Evolutionary conservation across 2,888 invertebrate genomes (phyloP), one percentile per base, ranked within the genome.

Genomic region (Yponomeuta plumbellus): DNA sequence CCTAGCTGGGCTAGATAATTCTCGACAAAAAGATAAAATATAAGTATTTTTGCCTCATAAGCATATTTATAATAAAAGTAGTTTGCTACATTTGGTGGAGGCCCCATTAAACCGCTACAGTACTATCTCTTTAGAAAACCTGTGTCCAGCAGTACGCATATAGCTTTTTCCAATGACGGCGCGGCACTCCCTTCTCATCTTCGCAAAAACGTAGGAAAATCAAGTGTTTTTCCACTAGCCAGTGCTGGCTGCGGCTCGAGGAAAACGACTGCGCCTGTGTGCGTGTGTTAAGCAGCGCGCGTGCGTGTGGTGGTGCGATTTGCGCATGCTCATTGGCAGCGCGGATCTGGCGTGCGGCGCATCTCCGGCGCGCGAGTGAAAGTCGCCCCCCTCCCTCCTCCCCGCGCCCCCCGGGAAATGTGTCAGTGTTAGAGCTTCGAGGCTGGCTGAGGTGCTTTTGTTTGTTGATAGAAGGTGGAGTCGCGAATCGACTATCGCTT

Each of bases 291-390:
- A 59, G 23, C 22, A 13, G 22, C 61, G 34, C 34, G 26, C n/a
- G 34, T 26, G 61, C 61, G 26, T 61, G 61, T 34, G 22, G n/a
- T 52, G 44, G 44, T 52, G 44, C 17, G 17, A 52, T 52, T 52
- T 71, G 70, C 73, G 80, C 81, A 80, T 84, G 85, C 86, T 84
- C 86, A 86, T 81, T 85, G 86, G 79, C 83, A 64, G 64, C 64
- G 44, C 34, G 66, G 40, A 64, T 67, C 65, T 59, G 21, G 67
- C 65, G 68, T 67, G 62, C 44, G 67, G 71, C 73, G 73, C 76
- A 77, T 81, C 81, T 79, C 78, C 73, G 74, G 75, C 77, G 44
- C 76, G 80, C 80, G 74, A 86, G 86, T 86, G 86, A 86, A 86
- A 86, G 86, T 86, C 81, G 77, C 73, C 69, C 71, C 68, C 67